phyloP scores from a whole-genome alignment of 2,888 invertebrate species.

The Fragum sueziense region DNA sequence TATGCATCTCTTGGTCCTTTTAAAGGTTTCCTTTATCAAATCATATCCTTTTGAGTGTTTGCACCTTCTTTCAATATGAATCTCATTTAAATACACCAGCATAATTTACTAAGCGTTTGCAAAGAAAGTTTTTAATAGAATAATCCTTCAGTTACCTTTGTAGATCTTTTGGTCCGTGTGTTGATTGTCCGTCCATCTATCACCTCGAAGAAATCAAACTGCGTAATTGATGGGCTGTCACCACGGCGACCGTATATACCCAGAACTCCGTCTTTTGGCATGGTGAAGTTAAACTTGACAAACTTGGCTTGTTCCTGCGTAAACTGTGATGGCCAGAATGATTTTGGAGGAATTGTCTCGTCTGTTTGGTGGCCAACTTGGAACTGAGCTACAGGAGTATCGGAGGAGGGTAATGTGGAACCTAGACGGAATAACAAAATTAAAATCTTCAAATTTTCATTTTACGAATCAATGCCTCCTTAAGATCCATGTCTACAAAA shows the following conservation, averaged over 20 bases:
- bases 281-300: conserved; percentile 95
- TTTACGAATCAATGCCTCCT: no score
- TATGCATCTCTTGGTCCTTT: no score
- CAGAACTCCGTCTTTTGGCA: conserved; percentile 83
- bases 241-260: conserved; percentile 97
- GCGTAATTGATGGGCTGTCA: conserved; percentile 96
- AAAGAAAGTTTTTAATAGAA: no score
- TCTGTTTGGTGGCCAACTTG: conserved; percentile 82
- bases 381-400: conserved; percentile 45
- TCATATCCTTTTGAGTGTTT: no score
- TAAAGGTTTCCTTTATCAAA: no score
- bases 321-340: conserved; percentile 99
- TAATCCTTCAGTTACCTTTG: no score
- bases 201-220: conserved; percentile 97
- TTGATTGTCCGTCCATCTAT: conserved; percentile 84
- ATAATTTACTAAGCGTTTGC: no score
- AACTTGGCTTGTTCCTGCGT: conserved; percentile 96
- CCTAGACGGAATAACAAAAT: no score
- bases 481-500: no score
- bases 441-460: no score
- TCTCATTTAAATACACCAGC: no score
- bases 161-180: conserved; percentile 48
- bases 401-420: conserved; percentile 52
- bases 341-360: conserved; percentile 95
- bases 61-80: no score